Evolutionary conservation across 2,113 vertebrate species (phyloP), one percentile per base, ranked within the genome.

Genomic region (Plectropomus leopardus): DNA sequence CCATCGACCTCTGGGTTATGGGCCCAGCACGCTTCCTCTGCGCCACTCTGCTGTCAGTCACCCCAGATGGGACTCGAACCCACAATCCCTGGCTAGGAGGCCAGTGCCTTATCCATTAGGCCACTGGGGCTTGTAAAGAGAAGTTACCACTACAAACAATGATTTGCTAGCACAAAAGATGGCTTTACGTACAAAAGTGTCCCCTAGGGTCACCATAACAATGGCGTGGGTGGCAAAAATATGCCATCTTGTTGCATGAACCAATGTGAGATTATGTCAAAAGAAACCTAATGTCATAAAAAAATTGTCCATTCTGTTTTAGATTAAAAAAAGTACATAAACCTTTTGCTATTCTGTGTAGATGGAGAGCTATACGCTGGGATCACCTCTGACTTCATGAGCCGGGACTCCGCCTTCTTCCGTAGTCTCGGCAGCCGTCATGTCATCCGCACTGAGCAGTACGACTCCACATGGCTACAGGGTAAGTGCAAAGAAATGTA

Each of bases 311-410:
- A 13, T 42, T 58, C 30, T 73, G 48, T 68, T 3, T 21, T 7
- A 11, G 13, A 19, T 7, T 3, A 57, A 21, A 36, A 44, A n/a
- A n/a, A n/a, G n/a, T 11, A 23, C 11, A 9, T 19, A 26, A 47
- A 9, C 3, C 30, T 32, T 61, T 69, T 82, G 40, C 69, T 44
- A 26, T 19, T 68, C 10, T 71, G 47, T 85, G 68, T 36, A 96
- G 95, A 95, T 45, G 94, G 94, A 64, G 94, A 96, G 80, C 89
- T 96, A 45, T 96, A 95, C 48, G 92, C 95, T 5, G 95, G 95
- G n/a, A 95, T 96, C 79, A 94, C 95, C 17, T 96, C 95, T 7
- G 95, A 96, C 80, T 96, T 96, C 78, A 94, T 96, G 94, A 95
- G 94, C 69, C 90, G 95, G 44, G 95, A 96, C 79, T 92, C 95